phyloP scores from a whole-genome alignment of 2,888 invertebrate species.

The Tenthredo notha region DNA sequence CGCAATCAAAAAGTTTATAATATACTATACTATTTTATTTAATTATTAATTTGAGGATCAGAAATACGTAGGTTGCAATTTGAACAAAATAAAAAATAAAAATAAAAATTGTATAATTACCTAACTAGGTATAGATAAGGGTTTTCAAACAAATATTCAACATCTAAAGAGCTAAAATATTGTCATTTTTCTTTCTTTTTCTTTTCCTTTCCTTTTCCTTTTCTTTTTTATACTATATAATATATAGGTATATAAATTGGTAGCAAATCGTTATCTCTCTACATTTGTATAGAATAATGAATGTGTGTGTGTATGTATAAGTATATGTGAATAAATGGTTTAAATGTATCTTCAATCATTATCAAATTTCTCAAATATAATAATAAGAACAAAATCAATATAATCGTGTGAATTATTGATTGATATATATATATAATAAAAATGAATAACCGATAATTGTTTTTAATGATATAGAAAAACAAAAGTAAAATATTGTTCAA shows the following conservation, averaged over 20 bases:
- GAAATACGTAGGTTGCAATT: not conserved
- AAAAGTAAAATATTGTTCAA: not conserved
- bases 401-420: not conserved
- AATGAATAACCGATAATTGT: not conserved
- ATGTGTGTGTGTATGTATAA: no score
- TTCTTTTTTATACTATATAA: no score
- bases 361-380: not conserved
- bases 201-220: no score
- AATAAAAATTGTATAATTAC: not conserved
- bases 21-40: not conserved
- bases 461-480: not conserved
- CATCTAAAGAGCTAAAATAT: not conserved
- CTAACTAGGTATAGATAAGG: not conserved
- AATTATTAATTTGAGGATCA: not conserved
- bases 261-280: not conserved
- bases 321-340: no score
- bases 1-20: conserved; percentile 3
- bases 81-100: no score
- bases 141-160: not conserved
- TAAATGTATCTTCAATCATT: not conserved
- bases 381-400: not conserved
- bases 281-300: no score
- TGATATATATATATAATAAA: not conserved
- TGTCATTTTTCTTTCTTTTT: not conserved
- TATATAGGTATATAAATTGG: not conserved